A percentile compares a stretch with the other conserved stretches of the same genome.
Conservation (phyloP, 2,113 vertebrate species). For the Acinonyx jubatus region DNA sequence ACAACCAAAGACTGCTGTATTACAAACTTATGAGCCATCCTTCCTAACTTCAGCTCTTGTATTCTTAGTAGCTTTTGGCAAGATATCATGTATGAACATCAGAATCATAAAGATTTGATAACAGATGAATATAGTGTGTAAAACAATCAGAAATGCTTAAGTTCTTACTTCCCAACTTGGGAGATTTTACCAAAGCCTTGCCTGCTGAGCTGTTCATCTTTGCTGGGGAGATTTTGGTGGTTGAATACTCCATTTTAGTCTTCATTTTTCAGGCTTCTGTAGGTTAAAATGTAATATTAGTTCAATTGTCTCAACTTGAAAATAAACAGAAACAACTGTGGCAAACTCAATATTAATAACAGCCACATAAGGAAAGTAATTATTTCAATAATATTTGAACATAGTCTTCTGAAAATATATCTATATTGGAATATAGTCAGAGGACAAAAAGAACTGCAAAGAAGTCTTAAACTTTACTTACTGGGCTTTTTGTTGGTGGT, state of each 20-base stretch:
- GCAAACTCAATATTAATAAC: slow-evolving; percentile 3
- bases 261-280: slow-evolving; percentile 53
- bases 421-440: not conserved
- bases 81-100: not conserved
- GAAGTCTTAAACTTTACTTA: slow-evolving; percentile 11
- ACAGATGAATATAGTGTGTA: not conserved
- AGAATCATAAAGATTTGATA: slow-evolving; percentile 11
- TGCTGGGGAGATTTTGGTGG: not conserved
- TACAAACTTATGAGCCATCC: not conserved
- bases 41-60: not conserved
- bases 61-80: not conserved
- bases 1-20: not conserved
- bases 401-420: not conserved
- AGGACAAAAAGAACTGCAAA: not conserved
- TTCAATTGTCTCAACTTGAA: slow-evolving; percentile 40
- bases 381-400: slow-evolving; percentile 48
- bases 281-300: slow-evolving; percentile 44
- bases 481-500: not conserved
- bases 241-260: slow-evolving; percentile 31
- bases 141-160: not conserved
- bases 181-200: not conserved
- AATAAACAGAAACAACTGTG: not conserved
- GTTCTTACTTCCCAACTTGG: slow-evolving; percentile 64
- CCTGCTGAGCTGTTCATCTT: not conserved
- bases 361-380: slow-evolving; percentile 18